phyloP scores from a whole-genome alignment of 1,140 invertebrate species.

The Heliconius himera region DNA sequence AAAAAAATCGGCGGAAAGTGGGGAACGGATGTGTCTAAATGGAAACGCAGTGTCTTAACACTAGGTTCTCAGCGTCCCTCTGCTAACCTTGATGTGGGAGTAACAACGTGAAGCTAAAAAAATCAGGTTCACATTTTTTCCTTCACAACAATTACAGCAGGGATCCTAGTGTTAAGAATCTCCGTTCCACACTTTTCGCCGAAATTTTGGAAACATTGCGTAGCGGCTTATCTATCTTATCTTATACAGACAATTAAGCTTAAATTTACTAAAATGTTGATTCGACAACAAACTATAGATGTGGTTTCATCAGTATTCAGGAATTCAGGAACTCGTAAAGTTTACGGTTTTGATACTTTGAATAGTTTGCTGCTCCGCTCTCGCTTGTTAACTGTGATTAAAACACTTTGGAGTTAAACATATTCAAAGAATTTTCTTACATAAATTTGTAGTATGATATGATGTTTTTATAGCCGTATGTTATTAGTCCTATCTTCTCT shows the following conservation, averaged over 20 bases:
- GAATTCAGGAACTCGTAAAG: background rate
- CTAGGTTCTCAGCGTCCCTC: no score
- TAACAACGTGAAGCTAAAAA: background rate
- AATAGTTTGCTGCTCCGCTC: background rate
- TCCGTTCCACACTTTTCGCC: background rate
- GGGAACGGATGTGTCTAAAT: no score
- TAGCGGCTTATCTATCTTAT: no score
- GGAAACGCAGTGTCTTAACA: no score
- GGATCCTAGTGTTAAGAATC: background rate
- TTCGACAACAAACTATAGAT: background rate
- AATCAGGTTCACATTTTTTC: background rate
- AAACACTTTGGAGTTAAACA: background rate
- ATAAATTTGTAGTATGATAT: background rate
- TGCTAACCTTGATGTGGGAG: no score
- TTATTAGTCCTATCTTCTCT: no score
- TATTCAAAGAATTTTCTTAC: background rate
- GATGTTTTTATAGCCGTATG: no score
- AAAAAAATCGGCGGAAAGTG: no score
- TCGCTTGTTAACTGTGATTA: background rate
- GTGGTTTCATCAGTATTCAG: slow-evolving; percentile 7
- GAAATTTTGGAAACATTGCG: background rate
- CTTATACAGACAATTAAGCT: background rate
- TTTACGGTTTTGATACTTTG: slow-evolving; percentile 5
- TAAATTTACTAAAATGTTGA: background rate
- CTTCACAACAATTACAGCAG: background rate